A percentile compares a stretch with the other conserved stretches of the same genome.
Conservation (phyloP, 2,797 vertebrate genomes). For the Falco berigora region DNA sequence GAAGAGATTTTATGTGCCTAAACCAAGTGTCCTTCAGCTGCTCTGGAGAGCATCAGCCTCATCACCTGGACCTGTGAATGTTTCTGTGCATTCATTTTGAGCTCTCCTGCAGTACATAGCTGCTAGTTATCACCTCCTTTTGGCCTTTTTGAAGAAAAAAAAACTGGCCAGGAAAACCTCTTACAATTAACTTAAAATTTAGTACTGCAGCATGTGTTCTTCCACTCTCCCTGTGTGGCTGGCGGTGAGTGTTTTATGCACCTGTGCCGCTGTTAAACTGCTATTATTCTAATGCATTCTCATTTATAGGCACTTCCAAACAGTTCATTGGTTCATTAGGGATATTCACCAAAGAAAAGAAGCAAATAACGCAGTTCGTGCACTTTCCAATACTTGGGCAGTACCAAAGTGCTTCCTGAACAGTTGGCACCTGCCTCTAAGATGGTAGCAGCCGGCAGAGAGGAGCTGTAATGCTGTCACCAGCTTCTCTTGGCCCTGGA, state of each 20-base stretch:
- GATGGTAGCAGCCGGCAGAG: neutral
- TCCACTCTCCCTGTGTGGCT: accelerated
- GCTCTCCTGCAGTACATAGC: neutral
- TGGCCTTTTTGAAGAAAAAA: neutral
- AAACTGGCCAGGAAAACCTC: neutral
- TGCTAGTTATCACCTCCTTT: neutral
- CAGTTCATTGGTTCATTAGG: neutral
- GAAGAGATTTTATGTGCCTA: neutral
- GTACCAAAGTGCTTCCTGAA: neutral
- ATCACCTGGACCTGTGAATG: neutral
- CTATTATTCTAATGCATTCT: neutral
- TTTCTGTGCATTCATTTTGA: neutral
- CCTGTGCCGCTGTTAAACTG: neutral
- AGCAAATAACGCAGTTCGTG: accelerated
- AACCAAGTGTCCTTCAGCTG: neutral
- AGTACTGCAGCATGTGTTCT: neutral
- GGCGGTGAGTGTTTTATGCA: neutral
- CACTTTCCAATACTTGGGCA: neutral
- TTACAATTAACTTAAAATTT: neutral
- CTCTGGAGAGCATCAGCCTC: neutral
- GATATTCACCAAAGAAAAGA: neutral
- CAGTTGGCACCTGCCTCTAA: neutral
- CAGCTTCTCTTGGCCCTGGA: neutral
- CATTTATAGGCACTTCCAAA: neutral
- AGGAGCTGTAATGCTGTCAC: neutral